phyloP scores from a whole-genome alignment of 1,140 invertebrate genomes.

The Papilio dardanus region DNA sequence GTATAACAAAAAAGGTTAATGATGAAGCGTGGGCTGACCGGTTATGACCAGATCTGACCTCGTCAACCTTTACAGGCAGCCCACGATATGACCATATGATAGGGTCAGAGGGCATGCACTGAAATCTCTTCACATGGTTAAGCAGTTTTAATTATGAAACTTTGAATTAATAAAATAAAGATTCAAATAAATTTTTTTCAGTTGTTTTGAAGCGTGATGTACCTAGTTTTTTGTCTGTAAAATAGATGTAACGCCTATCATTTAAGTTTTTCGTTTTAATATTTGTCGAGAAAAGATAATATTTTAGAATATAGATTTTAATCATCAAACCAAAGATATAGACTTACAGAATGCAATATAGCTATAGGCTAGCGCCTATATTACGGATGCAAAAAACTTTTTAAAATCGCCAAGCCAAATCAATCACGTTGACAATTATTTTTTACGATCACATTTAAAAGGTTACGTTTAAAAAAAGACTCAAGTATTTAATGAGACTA shows the following conservation, averaged over 20 bases:
- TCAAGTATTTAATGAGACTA: conserved; percentile 13
- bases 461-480: not conserved
- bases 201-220: not conserved
- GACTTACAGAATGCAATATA: too few relatives aligned
- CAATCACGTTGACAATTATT: conserved; percentile 13
- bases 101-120: not conserved
- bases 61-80: conserved; percentile 1
- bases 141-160: not conserved
- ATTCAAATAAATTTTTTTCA: not conserved
- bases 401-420: not conserved
- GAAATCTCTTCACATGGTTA: not conserved
- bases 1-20: conserved; percentile 20
- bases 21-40: conserved; percentile 16
- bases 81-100: not conserved
- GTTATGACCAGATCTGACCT: conserved; percentile 2
- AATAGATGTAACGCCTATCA: too few relatives aligned
- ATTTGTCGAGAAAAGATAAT: too few relatives aligned
- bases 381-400: not conserved
- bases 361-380: too few relatives aligned
- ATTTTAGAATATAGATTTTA: too few relatives aligned
- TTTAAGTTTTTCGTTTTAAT: too few relatives aligned
- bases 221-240: too few relatives aligned
- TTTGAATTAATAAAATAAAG: not conserved
- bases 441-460: not conserved
- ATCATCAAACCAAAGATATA: too few relatives aligned